Evolutionary conservation across 1,140 invertebrate genomes (phyloP).

Genomic region (Achroia grisella): DNA sequence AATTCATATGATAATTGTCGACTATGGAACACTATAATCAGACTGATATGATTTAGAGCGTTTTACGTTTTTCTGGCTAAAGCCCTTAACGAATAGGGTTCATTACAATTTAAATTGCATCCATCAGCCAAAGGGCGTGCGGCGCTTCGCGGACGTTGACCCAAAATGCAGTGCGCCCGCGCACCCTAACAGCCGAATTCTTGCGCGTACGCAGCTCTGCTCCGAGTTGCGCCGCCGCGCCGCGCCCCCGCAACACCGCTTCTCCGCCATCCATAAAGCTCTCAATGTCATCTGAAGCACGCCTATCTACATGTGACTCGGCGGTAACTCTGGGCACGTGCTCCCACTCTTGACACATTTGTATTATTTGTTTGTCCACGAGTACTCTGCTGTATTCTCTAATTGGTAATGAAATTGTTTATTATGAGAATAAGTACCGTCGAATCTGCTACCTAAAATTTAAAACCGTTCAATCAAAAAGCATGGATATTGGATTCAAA

Average conservation of each 20-base stretch:
- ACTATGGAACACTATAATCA: too few relatives aligned
- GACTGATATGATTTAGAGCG: too few relatives aligned
- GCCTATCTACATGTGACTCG: slow-evolving; percentile 12
- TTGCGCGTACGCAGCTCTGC: slow-evolving; percentile 44
- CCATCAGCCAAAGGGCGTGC: slow-evolving; percentile 34
- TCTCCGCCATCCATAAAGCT: slow-evolving; percentile 25
- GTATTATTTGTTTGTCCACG: too few relatives aligned
- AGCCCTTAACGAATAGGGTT: too few relatives aligned
- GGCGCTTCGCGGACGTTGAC: slow-evolving; percentile 51
- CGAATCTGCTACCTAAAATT: too few relatives aligned
- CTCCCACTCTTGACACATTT: neutral
- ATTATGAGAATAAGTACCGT: too few relatives aligned
- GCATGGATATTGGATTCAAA: too few relatives aligned
- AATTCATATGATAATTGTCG: too few relatives aligned
- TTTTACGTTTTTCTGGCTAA: neutral
- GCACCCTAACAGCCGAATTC: slow-evolving; percentile 51
- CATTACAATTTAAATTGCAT: neutral
- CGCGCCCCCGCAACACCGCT: too few relatives aligned
- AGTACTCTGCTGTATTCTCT: too few relatives aligned
- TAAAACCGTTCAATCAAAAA: too few relatives aligned
- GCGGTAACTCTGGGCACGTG: slow-evolving; percentile 9
- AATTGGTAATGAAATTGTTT: too few relatives aligned
- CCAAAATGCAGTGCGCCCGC: slow-evolving; percentile 16
- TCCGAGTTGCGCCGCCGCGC: slow-evolving; percentile 7
- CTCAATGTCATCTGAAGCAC: slow-evolving; percentile 33